These are phyloP conservation scores for Diplodus sargus DNA, from an alignment of 2,797 vertebrate species.

Conservation along the genomic window DNA sequence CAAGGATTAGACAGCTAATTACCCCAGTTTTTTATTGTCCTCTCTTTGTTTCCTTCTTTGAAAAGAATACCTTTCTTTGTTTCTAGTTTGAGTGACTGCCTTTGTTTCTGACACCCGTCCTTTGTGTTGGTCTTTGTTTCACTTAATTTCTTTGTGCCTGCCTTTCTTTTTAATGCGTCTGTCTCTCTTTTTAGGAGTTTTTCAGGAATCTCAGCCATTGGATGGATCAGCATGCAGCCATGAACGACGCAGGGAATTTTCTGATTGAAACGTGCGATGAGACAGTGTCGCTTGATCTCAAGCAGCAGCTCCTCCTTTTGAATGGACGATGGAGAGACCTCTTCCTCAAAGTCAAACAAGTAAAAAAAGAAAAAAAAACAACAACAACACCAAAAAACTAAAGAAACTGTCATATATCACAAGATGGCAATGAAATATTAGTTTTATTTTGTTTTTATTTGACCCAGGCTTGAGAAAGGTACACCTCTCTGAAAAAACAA, in stretches of 20 bases:
- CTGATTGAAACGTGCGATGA: slow-evolving; percentile 98
- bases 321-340: slow-evolving; percentile 98
- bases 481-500: neutral
- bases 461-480: neutral
- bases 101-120: slow-evolving; percentile 53
- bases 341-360: slow-evolving; percentile 97
- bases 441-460: neutral
- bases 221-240: slow-evolving; percentile 96
- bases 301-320: slow-evolving; percentile 94
- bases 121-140: slow-evolving; percentile 64
- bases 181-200: slow-evolving; percentile 88
- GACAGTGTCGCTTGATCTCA: slow-evolving; percentile 94
- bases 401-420: neutral
- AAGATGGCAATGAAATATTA: neutral
- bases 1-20: slow-evolving; percentile 82
- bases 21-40: slow-evolving; percentile 76
- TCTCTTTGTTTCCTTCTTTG: slow-evolving; percentile 65
- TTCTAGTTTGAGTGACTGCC: slow-evolving; percentile 61
- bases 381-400: neutral
- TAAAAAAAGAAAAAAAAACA: slow-evolving; percentile 67
- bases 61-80: slow-evolving; percentile 64
- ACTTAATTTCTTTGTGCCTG: slow-evolving; percentile 52
- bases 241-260: slow-evolving; percentile 99
- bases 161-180: slow-evolving; percentile 32
- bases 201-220: slow-evolving; percentile 94